Evolutionary conservation across 2,113 vertebrate species (phyloP).

Genomic region (Lichenostomus cassidix): DNA sequence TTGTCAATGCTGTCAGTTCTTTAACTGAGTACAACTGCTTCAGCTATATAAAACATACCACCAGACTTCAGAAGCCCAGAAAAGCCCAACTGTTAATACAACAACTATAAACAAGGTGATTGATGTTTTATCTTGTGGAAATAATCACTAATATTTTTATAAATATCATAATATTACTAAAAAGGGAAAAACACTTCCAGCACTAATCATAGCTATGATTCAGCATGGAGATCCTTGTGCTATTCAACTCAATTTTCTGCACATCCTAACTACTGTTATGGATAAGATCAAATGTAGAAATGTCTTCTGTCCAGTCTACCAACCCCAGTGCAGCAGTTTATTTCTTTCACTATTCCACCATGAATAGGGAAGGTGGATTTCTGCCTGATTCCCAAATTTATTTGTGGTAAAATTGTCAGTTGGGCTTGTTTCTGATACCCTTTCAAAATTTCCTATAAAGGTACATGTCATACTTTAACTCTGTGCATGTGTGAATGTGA

Average conservation of each 20-base stretch:
- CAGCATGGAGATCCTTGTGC: not conserved
- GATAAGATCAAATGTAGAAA: not conserved
- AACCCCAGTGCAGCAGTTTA: not conserved
- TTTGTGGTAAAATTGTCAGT: not conserved
- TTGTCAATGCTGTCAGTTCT: not conserved
- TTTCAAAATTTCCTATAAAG: not conserved
- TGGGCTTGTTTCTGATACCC: not conserved
- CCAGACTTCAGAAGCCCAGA: not conserved
- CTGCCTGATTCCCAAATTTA: not conserved
- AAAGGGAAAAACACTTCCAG: not conserved
- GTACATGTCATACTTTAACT: not conserved
- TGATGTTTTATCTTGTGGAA: not conserved
- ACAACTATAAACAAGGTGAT: rapidly evolving
- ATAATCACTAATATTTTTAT: not conserved
- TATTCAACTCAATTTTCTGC: not conserved
- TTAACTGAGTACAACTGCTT: not conserved
- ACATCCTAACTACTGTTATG: not conserved
- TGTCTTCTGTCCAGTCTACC: not conserved
- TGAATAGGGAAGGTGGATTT: not conserved
- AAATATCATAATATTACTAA: not conserved
- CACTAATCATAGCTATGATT: not conserved
- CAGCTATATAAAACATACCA: not conserved
- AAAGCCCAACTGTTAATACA: not conserved
- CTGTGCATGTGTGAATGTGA: not conserved
- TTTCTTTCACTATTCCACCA: not conserved